A percentile compares a stretch with the other conserved stretches of the same genome.
These are phyloP conservation scores for Trachelus troglodyta DNA, from an alignment of 2,888 invertebrate species.

Conservation along the genomic window DNA sequence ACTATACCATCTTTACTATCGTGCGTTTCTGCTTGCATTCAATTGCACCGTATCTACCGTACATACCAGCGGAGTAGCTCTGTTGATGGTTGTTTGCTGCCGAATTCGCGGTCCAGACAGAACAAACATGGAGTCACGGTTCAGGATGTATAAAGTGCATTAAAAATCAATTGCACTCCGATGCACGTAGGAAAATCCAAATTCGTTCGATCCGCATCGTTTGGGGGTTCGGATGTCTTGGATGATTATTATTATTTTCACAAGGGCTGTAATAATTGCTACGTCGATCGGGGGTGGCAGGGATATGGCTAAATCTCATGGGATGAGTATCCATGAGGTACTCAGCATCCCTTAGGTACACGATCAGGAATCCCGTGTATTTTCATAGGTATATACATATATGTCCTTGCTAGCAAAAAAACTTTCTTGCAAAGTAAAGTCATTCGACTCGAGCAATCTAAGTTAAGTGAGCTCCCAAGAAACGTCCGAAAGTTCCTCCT, in stretches of 20 bases:
- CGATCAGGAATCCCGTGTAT: background rate
- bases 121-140: slow-evolving; percentile 39
- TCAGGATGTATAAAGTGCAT: slow-evolving; percentile 38
- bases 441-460: slow-evolving; percentile 65
- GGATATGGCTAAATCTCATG: background rate
- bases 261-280: background rate
- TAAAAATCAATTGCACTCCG: slow-evolving; percentile 53
- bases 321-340: background rate
- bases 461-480: slow-evolving; percentile 66
- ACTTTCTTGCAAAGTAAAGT: slow-evolving; percentile 62
- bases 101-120: slow-evolving; percentile 48
- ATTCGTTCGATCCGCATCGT: background rate
- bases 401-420: slow-evolving; percentile 34
- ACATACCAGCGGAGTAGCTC: slow-evolving; percentile 11
- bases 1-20: background rate
- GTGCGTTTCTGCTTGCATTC: background rate
- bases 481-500: slow-evolving; percentile 54
- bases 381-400: background rate
- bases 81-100: slow-evolving; percentile 30
- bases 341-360: background rate
- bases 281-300: background rate
- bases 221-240: background rate
- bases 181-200: slow-evolving; percentile 14
- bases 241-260: background rate
- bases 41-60: background rate